Percentiles rank a stretch among this genome's conserved stretches.
Evolutionary conservation across 2,113 vertebrate genomes (phyloP).

Genomic region (Myrmecobius fasciatus): DNA sequence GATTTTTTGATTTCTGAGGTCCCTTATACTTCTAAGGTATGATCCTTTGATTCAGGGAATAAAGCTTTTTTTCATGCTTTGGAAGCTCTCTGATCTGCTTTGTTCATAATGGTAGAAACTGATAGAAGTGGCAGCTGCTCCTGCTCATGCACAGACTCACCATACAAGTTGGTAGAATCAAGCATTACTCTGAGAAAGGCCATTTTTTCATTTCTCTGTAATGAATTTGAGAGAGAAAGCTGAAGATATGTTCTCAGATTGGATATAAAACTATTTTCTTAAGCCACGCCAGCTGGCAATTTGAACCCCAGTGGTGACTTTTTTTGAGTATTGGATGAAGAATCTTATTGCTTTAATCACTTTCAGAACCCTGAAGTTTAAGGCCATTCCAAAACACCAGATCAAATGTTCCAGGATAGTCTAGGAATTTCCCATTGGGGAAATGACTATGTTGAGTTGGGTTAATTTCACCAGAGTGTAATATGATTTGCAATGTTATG

Average conservation of each 20-base stretch:
- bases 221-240: background rate
- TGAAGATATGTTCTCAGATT: background rate
- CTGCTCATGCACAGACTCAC: background rate
- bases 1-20: background rate
- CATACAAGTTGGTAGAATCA: background rate
- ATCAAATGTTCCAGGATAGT: background rate
- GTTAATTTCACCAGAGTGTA: constrained; percentile 27
- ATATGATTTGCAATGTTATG: constrained; percentile 37
- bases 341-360: background rate
- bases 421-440: background rate
- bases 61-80: background rate
- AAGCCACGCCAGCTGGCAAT: background rate
- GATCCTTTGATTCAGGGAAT: background rate
- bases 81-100: background rate
- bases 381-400: background rate
- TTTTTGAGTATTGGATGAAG: background rate
- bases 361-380: background rate
- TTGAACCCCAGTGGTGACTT: background rate
- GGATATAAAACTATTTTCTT: background rate
- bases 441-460: constrained; percentile 18
- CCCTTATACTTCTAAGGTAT: too few species aligned
- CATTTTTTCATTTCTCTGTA: background rate
- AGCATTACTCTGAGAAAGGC: background rate
- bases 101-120: background rate
- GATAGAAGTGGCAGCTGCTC: background rate